Evolutionary conservation across 92 coral and sea anemone species (phyloP), one percentile per base, ranked within the genome.

Genomic region (Isaurus tuberculatus): DNA sequence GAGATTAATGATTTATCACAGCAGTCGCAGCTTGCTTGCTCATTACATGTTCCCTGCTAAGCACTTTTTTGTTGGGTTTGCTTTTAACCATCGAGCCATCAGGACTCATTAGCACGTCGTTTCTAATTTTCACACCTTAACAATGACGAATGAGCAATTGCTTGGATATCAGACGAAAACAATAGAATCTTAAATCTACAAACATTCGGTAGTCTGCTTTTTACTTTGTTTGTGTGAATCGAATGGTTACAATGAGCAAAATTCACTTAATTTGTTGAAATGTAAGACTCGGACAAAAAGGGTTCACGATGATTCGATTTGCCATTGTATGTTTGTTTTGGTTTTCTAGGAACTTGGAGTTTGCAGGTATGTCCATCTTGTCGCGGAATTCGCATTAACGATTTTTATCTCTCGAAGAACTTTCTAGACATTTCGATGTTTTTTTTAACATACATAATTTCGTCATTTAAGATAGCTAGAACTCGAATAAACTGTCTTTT

Each of bases 81-180:
- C 58, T n/a, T 55, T 55, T 55, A 55, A n/a, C n/a, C n/a, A n/a
- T 19, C 23, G 7, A 26, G 23, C 63, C 19, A 55, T 55, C 63
- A 19, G 63, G 63, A 23, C 23, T 55, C 63, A 55, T 55, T 55
- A 55, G 19, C 63, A 55, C 63, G 63, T 55, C 63, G n/a, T 55
- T 55, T 55, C 63, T 55, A 55, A 26, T 1, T 55, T 20, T 55
- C 7, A 55, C 63, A 55, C 63, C 63, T 55, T 0, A n/a, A 55
- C 63, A 55, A 55, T 19, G 23, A 2, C 9, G 19, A 17, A 7
- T 55, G 63, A 19, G 63, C 63, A 20, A 55, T 55, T 26, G 26
- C 63, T 19, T 55, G 63, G 63, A 55, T n/a, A 55, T 55, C 63
- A 55, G 63, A 19, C 9, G n/a, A 55, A 55, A 55, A 55, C 23